Base-by-base conservation (phyloP, 2,113 vertebrate genomes). In the Sylvia atricapilla region DNA sequence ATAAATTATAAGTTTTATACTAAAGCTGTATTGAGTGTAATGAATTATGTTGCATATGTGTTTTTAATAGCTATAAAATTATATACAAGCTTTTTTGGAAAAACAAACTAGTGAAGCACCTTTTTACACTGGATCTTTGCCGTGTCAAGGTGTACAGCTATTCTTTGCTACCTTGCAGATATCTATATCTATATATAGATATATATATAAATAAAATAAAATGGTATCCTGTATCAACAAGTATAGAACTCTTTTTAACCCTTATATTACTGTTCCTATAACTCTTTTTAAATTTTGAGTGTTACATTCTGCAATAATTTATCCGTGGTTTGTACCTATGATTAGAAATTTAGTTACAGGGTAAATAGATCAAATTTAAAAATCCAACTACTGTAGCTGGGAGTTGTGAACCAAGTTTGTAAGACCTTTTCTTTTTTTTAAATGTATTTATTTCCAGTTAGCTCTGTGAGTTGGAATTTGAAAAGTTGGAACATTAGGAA, bases 1-100 rank as follows among this genome's bases (percentile, higher is more conserved):
- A 98, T 98, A 98, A 98, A 98, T 98, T 98, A 98, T 98, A 98
- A 98, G 98, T 98, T 98, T 98, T 98, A 98, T 98, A 98, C 98
- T 98, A 98, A 98, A 98, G 97, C 97, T 98, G 98, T 98, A 98
- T 98, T 98, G 97, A 98, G 98, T 98, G 97, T 98, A 98, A 98
- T 98, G 98, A 98, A 98, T 98, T 98, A 98, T 98, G 98, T 98
- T 98, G 97, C 98, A 97, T 98, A 98, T 98, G 97, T 98, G 98
- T 98, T 98, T 97, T 98, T 98, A 98, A 98, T 98, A 98, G 98
- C 97, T 98, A 98, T 98, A 97, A 98, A 98, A 97, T 97, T 98
- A 98, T 98, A 98, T 98, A 98, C 98, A 97, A 98, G 97, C 97
- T 98, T 98, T 97, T 98, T 97, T 97, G 86, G 81, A 67, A 95